phyloP scores from a whole-genome alignment of 2,888 invertebrate genomes.

The Rhagonycha lutea region DNA sequence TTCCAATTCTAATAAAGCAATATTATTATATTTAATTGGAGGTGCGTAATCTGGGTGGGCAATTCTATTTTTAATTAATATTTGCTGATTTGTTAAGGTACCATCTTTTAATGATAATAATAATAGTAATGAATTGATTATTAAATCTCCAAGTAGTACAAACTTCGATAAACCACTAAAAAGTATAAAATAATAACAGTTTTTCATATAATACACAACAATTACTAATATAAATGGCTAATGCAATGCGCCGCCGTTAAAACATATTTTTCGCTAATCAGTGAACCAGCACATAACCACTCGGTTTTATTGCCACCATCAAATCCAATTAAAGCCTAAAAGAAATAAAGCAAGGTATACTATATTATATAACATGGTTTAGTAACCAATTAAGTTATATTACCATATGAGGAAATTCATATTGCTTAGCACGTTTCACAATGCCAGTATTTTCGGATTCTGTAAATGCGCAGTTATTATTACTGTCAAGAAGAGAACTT shows the following conservation, averaged over 20 bases:
- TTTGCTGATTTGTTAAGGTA: slow-evolving; percentile 37
- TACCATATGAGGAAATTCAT: slow-evolving; percentile 22
- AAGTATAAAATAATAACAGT: not conserved
- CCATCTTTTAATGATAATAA: slow-evolving; percentile 29
- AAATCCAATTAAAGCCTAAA: slow-evolving; percentile 8
- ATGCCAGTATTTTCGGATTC: slow-evolving; percentile 1
- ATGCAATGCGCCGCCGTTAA: slow-evolving; percentile 71
- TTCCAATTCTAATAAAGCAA: slow-evolving; percentile 54
- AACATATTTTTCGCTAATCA: slow-evolving; percentile 66
- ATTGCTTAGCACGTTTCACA: not conserved
- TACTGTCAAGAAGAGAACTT: not conserved
- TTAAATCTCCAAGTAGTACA: slow-evolving; percentile 39
- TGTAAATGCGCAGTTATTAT: not conserved
- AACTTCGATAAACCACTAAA: slow-evolving; percentile 24
- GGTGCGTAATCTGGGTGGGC: slow-evolving; percentile 51
- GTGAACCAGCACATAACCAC: slow-evolving; percentile 67
- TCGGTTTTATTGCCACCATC: slow-evolving; percentile 9
- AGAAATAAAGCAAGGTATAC: not conserved
- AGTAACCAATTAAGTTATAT: not conserved
- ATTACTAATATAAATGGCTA: not conserved
- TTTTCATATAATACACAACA: not conserved
- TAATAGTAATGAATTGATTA: slow-evolving; percentile 31
- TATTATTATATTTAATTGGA: slow-evolving; percentile 54
- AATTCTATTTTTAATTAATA: slow-evolving; percentile 40
- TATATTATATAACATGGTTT: not conserved